phyloP scores from a whole-genome alignment of 1,140 invertebrate species.

The Diachasma alloeum region DNA sequence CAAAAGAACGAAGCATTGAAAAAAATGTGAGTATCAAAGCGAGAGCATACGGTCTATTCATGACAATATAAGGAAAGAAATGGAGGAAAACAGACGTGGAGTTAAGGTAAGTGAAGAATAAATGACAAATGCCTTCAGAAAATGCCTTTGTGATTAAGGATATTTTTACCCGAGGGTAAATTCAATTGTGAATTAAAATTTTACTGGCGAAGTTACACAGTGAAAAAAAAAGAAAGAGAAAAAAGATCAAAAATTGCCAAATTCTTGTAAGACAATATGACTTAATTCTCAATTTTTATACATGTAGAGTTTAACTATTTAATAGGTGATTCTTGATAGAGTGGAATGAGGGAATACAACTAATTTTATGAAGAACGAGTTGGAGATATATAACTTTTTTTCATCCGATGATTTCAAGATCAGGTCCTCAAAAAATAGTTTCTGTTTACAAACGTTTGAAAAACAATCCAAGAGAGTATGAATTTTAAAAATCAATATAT shows the following conservation, averaged over 20 bases:
- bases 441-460: too few species aligned
- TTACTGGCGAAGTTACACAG: neutral
- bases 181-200: neutral
- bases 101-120: neutral
- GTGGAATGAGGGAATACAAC: neutral
- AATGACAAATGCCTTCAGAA: neutral
- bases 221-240: neutral
- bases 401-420: too few species aligned
- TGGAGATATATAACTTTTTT: too few species aligned
- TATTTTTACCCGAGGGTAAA: neutral
- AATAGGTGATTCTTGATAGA: neutral
- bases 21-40: neutral
- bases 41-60: neutral
- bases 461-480: too few species aligned
- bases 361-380: too few species aligned
- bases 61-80: conserved; percentile 1
- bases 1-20: neutral
- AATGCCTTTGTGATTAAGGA: neutral
- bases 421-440: too few species aligned
- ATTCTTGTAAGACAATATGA: neutral
- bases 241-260: neutral
- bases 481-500: too few species aligned
- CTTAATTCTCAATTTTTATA: neutral
- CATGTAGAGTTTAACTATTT: neutral
- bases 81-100: neutral